Evolutionary conservation across 2,113 vertebrate genomes (phyloP).

Genomic region (Lepidothrix coronata): DNA sequence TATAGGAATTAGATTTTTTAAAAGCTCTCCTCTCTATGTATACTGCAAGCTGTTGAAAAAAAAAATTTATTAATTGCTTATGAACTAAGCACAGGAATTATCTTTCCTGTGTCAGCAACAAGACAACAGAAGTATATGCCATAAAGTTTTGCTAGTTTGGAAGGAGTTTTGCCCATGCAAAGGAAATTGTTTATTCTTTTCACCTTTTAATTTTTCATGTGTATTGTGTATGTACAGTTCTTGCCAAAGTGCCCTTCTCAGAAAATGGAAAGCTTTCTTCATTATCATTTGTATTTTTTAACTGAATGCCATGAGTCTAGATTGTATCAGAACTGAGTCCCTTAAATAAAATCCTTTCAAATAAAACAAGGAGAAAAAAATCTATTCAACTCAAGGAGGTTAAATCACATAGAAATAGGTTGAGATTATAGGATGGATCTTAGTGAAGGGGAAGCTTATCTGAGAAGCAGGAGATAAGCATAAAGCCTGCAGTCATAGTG

Average conservation of each 20-base stretch:
- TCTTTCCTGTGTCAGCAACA: background rate
- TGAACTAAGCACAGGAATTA: background rate
- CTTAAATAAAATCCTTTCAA: conserved; percentile 28
- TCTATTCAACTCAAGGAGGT: background rate
- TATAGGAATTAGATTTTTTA: background rate
- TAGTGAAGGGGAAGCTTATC: conserved; percentile 22
- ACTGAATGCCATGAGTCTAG: background rate
- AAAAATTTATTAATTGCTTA: background rate
- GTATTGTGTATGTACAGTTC: background rate
- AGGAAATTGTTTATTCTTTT: background rate
- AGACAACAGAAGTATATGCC: background rate
- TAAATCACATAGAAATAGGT: conserved; percentile 27
- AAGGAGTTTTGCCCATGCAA: background rate
- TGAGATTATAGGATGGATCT: conserved; percentile 31
- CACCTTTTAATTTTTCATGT: background rate
- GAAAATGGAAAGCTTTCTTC: background rate
- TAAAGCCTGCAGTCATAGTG: conserved; percentile 29
- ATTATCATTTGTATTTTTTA: conserved; percentile 10
- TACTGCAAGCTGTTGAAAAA: background rate
- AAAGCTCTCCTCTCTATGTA: background rate
- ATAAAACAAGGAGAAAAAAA: background rate
- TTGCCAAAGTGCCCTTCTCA: background rate
- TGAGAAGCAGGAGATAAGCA: conserved; percentile 20
- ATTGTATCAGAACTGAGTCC: background rate
- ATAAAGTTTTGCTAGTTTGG: background rate